phyloP scores from a whole-genome alignment of 2,113 vertebrate species.

The Ammodytes dubius region DNA sequence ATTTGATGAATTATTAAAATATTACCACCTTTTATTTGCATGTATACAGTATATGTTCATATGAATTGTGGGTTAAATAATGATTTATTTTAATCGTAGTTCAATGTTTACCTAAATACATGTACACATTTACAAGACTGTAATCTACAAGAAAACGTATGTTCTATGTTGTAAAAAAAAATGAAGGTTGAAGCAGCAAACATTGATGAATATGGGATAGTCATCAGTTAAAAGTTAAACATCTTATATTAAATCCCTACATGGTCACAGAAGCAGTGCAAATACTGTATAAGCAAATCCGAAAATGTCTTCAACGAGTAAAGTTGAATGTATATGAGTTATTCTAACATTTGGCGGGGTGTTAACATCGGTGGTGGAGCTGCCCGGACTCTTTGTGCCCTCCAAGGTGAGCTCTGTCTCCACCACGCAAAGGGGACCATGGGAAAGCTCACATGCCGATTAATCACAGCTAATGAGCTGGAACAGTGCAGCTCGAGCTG shows the following conservation, averaged over 20 bases:
- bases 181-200: background rate
- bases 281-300: conserved; percentile 19
- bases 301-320: conserved; percentile 22
- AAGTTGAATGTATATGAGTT: conserved; percentile 45
- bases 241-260: background rate
- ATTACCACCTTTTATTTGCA: background rate
- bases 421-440: conserved; percentile 86
- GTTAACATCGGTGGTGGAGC: conserved; percentile 43
- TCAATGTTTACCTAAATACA: background rate
- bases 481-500: conserved; percentile 80
- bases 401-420: conserved; percentile 85
- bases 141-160: background rate
- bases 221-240: conserved; percentile 3
- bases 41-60: background rate
- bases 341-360: conserved; percentile 30
- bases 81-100: background rate
- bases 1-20: background rate
- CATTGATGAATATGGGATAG: background rate
- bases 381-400: conserved; percentile 60
- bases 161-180: background rate
- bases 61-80: background rate
- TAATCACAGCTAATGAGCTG: conserved; percentile 90
- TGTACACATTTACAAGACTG: background rate
- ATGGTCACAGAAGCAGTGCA: background rate
- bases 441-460: conserved; percentile 85